These are phyloP conservation scores for Heliothis peltigera DNA, from an alignment of 2,888 invertebrate species.

Conservation along the genomic window DNA sequence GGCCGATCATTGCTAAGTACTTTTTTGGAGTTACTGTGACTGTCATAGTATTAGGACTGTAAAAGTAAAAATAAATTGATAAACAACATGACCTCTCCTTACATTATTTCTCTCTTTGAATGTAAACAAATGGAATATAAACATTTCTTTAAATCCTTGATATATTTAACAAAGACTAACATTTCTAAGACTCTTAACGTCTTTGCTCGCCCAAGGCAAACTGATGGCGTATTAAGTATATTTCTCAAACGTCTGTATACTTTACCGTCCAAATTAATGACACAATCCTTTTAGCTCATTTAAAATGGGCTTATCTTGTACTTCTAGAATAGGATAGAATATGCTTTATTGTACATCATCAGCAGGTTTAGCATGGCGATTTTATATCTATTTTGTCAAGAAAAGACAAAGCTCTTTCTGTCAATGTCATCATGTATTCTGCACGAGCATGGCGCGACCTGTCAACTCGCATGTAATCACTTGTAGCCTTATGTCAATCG, in stretches of 20 bases:
- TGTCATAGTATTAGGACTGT: no score
- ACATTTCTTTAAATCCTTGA: slow-evolving; percentile 23
- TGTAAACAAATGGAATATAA: slow-evolving; percentile 22
- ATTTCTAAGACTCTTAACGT: slow-evolving; percentile 15
- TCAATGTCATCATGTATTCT: no score
- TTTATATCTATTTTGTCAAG: no score
- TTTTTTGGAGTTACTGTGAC: no score
- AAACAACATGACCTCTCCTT: slow-evolving; percentile 6
- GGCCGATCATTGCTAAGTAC: no score
- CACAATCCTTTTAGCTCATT: slow-evolving; percentile 29
- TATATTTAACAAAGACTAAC: slow-evolving; percentile 21
- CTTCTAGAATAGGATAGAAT: no score
- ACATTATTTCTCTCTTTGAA: slow-evolving; percentile 1
- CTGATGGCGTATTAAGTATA: slow-evolving; percentile 23
- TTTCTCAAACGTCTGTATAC: slow-evolving; percentile 14
- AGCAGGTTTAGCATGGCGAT: no score
- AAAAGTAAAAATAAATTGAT: background rate
- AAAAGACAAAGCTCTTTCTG: no score
- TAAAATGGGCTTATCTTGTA: slow-evolving; percentile 10
- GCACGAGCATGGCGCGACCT: no score
- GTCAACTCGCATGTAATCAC: no score
- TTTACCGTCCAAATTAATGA: slow-evolving; percentile 16
- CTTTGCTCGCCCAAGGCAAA: slow-evolving; percentile 16
- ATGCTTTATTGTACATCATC: no score
- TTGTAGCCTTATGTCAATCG: no score